A percentile compares a stretch with the other conserved stretches of the same genome.
Conservation (phyloP, 2,797 vertebrate genomes). For the Coccyzus lansbergi region DNA sequence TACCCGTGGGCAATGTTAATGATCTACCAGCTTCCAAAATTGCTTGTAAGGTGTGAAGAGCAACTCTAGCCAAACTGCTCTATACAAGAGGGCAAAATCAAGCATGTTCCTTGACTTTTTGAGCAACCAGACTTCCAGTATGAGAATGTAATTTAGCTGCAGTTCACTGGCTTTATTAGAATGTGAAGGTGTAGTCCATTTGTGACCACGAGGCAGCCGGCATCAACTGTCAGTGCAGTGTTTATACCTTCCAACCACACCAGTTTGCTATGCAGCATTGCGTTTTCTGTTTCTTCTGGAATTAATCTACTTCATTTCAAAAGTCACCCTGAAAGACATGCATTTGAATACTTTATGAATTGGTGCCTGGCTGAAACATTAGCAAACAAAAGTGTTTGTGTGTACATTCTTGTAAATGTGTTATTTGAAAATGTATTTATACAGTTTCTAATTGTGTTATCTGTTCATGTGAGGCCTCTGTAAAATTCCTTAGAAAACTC, state of each 20-base stretch:
- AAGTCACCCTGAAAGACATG: background rate
- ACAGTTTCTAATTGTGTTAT: background rate
- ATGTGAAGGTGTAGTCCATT: rapidly evolving
- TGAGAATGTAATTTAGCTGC: background rate
- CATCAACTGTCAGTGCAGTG: background rate
- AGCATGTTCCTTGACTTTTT: background rate
- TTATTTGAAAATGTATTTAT: slow-evolving; percentile 6
- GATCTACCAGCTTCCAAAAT: background rate
- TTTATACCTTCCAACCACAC: background rate
- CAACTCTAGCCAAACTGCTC: no score
- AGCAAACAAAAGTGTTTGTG: background rate
- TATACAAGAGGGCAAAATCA: background rate
- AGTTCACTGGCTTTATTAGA: background rate
- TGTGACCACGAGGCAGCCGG: background rate
- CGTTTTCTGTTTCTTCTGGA: background rate
- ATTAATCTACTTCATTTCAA: background rate
- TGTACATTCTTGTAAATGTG: background rate
- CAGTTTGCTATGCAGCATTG: background rate
- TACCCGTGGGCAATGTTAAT: background rate
- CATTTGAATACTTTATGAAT: slow-evolving; percentile 1
- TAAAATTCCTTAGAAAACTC: background rate
- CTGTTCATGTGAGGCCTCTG: background rate
- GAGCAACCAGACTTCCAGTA: background rate
- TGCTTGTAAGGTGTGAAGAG: background rate
- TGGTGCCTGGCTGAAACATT: background rate